Percentiles rank a stretch among this genome's conserved stretches.
These are phyloP conservation scores for Protonemura montana DNA, from an alignment of 2,888 invertebrate species.

Conservation along the genomic window DNA sequence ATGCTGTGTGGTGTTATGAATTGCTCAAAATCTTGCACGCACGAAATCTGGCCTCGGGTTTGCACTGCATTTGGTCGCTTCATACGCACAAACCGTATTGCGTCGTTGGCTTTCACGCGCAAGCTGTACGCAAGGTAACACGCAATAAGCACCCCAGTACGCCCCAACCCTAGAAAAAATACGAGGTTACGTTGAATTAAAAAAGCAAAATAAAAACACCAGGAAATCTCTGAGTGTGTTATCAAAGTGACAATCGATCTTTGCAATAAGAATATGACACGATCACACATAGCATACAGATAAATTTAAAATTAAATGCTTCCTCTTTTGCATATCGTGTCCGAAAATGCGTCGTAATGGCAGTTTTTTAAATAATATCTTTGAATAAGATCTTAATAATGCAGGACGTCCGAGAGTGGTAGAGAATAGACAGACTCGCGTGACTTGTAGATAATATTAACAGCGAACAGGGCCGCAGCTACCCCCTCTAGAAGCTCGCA, in stretches of 20 bases:
- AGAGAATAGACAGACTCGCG: not conserved
- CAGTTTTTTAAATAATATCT: not conserved
- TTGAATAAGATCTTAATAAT: constrained; percentile 7
- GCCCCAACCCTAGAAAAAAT: constrained; percentile 70
- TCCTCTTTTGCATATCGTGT: not conserved
- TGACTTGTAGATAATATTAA: not conserved
- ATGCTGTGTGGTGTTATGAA: constrained; percentile 79
- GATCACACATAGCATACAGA: constrained; percentile 35
- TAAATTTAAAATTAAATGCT: not conserved
- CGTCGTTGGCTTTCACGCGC: constrained; percentile 78
- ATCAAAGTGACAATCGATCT: constrained; percentile 14
- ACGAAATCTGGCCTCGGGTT: constrained; percentile 81
- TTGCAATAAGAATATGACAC: not conserved
- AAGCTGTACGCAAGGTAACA: constrained; percentile 85
- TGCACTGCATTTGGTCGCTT: constrained; percentile 82
- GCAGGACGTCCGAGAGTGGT: constrained; percentile 7
- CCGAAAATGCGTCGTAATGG: not conserved
- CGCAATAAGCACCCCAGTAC: constrained; percentile 87
- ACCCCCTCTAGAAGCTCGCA: not conserved
- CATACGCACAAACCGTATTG: constrained; percentile 78
- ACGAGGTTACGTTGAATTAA: not conserved
- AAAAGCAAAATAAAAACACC: not conserved
- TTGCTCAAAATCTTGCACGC: constrained; percentile 82
- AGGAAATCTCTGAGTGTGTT: constrained; percentile 16
- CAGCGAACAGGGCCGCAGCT: not conserved